Evolutionary conservation across 2,797 vertebrate species (phyloP), one percentile per base, ranked within the genome.

Genomic region (Peromyscus attwateri): DNA sequence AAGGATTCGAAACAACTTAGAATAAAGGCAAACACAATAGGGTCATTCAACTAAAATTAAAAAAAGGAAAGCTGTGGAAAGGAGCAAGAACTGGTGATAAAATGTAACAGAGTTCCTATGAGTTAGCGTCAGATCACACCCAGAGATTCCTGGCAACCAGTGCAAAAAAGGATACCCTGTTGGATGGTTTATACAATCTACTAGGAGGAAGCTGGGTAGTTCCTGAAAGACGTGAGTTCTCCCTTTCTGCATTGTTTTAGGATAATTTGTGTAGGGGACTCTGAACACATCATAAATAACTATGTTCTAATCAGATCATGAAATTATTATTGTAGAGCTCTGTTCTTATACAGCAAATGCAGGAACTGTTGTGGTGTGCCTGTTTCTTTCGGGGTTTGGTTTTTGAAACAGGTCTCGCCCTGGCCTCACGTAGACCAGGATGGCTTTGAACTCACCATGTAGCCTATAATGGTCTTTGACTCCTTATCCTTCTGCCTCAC

Each of bases 101-200:
- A 70, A 29, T 84, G 10, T 89, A 70, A 79, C n/a, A 46, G 31
- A 92, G 19, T 92, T 60, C 91, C 43, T 73, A 9, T 31, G 75
- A 93, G 81, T 95, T 83, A 87, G 89, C 60, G 64, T 57, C 77
- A 92, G 49, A 89, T 95, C 81, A 81, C 82, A 19, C 21, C n/a
- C 52, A 82, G 96, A 96, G 97, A 92, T 95, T 97, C 97, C 96
- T 95, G 95, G 95, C 64, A 97, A 97, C 94, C 97, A 94, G 37
- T 68, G 92, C 43, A 73, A 97, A 94, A 95, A 85, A 64, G 49
- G 66, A 64, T 70, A 89, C 55, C 13, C n/a, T 55, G 10, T 64
- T 83, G 75, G 66, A 87, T 52, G 76, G 64, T 80, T 49, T 73
- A 77, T 34, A 68, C 9, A n/a, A 9, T 27, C 62, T 62, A 55